Conservation (phyloP, 2,888 invertebrate species). For the Eurytoma californica region DNA sequence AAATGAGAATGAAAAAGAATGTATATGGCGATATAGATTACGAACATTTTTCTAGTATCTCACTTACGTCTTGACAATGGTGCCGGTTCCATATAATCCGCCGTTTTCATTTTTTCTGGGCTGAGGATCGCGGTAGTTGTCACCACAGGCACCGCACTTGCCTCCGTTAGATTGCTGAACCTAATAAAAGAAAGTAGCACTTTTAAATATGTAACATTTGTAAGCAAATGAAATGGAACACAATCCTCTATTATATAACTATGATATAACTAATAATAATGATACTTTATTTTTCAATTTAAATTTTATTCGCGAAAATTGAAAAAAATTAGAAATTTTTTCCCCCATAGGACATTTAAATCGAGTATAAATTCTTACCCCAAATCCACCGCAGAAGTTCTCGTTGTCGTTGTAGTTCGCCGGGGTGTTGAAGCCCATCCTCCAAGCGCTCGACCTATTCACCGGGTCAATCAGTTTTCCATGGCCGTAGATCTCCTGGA, state of each 20-base stretch:
- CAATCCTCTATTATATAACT: too few relatives aligned
- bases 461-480: conserved; percentile 58
- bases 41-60: too few relatives aligned
- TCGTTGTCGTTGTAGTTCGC: conserved; percentile 56
- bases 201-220: background rate
- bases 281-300: too few relatives aligned
- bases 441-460: conserved; percentile 58
- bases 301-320: too few relatives aligned
- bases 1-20: too few relatives aligned
- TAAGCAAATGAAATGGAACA: background rate
- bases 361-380: conserved; percentile 19
- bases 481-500: conserved; percentile 49
- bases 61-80: conserved; percentile 73
- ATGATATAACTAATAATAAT: too few relatives aligned
- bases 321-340: too few relatives aligned
- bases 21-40: too few relatives aligned
- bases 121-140: conserved; percentile 72
- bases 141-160: conserved; percentile 78
- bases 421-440: conserved; percentile 54
- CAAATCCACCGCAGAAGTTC: conserved; percentile 57
- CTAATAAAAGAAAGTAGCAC: background rate
- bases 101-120: conserved; percentile 77
- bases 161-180: conserved; percentile 68
- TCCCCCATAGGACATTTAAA: too few relatives aligned
- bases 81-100: conserved; percentile 76